Evolutionary conservation across 2,113 vertebrate genomes (phyloP).

Genomic region (Spermophilus dauricus): DNA sequence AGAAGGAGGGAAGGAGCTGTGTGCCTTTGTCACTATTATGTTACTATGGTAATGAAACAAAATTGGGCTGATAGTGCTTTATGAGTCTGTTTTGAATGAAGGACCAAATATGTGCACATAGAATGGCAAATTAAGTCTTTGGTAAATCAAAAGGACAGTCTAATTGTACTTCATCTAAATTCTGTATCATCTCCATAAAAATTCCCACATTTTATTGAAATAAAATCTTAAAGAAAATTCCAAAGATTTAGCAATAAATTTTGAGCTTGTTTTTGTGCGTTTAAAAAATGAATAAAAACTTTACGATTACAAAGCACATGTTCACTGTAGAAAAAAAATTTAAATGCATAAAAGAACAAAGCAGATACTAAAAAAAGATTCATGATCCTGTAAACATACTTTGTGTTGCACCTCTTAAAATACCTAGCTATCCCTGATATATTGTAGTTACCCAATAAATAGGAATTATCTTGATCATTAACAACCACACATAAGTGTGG

Average conservation of each 20-base stretch:
- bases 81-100: not conserved
- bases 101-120: not conserved
- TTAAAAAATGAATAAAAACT: not conserved
- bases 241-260: not conserved
- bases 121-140: conserved; percentile 36
- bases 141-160: not conserved
- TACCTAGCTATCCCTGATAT: not conserved
- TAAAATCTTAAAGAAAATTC: not conserved
- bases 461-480: not conserved
- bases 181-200: conserved; percentile 1
- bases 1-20: not conserved
- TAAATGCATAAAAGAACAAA: not conserved
- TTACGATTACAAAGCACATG: not conserved
- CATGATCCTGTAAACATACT: not conserved
- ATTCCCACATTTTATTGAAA: not conserved
- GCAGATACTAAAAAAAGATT: not conserved
- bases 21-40: not conserved
- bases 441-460: not conserved
- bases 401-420: not conserved
- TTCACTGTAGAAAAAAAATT: not conserved
- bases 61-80: not conserved
- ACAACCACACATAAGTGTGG: not conserved
- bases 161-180: not conserved
- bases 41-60: conserved; percentile 71
- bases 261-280: conserved; percentile 11